phyloP scores from a whole-genome alignment of 2,113 vertebrate species.

The Pungitius pungitius region DNA sequence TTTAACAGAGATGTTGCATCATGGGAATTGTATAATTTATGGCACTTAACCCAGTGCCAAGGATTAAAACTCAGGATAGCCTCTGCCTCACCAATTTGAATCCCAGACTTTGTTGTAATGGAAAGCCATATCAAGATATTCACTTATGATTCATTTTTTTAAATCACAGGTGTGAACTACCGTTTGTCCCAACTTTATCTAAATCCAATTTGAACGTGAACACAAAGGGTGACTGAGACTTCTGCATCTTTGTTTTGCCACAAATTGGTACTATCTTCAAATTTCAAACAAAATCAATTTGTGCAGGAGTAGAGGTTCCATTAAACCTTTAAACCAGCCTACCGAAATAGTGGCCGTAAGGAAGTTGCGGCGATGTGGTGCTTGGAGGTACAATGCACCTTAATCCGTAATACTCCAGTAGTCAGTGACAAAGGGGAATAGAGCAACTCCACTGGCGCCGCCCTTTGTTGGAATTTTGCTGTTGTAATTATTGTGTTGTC shows the following conservation, averaged over 20 bases:
- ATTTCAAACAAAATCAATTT: not conserved
- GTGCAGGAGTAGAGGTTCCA: not conserved
- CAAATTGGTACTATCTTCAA: not conserved
- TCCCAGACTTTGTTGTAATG: not conserved
- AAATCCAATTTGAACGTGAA: not conserved
- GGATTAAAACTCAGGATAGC: not conserved
- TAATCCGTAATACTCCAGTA: not conserved
- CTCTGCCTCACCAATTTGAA: not conserved
- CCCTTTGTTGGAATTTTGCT: constrained; percentile 43
- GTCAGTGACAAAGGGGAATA: not conserved
- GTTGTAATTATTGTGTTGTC: constrained; percentile 43
- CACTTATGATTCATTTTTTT: not conserved
- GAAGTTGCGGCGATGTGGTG: not conserved
- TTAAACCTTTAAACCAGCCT: constrained; percentile 3
- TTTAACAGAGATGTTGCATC: not conserved
- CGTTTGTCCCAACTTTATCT: not conserved
- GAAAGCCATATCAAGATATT: not conserved
- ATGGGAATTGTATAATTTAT: not conserved
- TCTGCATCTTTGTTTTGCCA: not conserved
- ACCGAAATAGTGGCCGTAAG: not conserved
- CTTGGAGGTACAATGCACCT: not conserved
- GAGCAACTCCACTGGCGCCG: not conserved
- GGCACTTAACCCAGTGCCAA: not conserved
- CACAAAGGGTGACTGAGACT: not conserved
- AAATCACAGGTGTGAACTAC: not conserved